Base-by-base conservation (phyloP, 2,797 vertebrate species). In the Catostomus latipinnis region DNA sequence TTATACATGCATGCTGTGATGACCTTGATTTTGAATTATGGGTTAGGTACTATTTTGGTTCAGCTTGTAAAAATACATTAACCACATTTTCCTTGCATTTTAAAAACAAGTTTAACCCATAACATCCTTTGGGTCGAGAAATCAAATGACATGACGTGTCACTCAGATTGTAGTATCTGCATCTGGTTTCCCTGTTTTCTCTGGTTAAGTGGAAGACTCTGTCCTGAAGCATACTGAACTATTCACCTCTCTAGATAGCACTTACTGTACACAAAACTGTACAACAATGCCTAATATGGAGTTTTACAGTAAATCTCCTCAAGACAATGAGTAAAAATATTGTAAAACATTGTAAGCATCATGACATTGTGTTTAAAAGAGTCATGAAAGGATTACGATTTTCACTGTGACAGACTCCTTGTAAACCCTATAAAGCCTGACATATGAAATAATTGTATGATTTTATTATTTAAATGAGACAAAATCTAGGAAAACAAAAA, bases 221-320 rank as follows among this genome's bases (percentile, higher is more conserved):
- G 54, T 70, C 68, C 45, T 63, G n/a, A 62, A 62, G 16, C 57
- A 65, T 46, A 50, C 11, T 54, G 34, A 16, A 67, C 14, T 45
- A 70, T 58, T 43, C 50, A 53, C 6, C 45, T 13, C 50, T 67
- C 46, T 50, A 13, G 54, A 77, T 16, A 50, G 11, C 9, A 57
- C 43, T 53, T 11, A 34, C 3, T 34, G 34, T 34, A 48, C 22
- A 34, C n/a, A 52, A 61, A 9, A 14, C 43, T 43, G 57, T 34
- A 56, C 63, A 82, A 52, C n/a, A 65, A 48, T 18, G 22, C 58
- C 74, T 77, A 74, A 80, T 70, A 74, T 16, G 81, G 70, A 56
- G 57, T 74, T 77, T 74, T 62, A 69, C 16, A 61, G 52, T 53
- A 61, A 69, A 43, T 61, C 56, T 6, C 14, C 3, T 54, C 22